phyloP scores from a whole-genome alignment of 2,797 vertebrate genomes.

The Silurus lanzhouensis region DNA sequence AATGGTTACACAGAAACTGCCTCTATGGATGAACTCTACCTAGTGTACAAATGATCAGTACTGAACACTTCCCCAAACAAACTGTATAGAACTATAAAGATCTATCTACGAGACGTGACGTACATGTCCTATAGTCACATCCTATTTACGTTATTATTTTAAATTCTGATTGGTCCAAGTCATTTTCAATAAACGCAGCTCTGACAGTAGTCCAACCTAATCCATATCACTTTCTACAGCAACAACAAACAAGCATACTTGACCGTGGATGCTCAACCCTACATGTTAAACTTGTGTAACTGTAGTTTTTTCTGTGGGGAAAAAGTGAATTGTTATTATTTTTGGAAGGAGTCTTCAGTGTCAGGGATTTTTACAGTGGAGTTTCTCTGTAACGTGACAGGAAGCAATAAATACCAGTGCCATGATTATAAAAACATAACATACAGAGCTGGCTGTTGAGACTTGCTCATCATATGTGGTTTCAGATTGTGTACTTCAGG shows the following conservation, averaged over 20 bases:
- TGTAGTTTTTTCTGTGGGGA: not conserved
- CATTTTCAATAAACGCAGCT: not conserved
- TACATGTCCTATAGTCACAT: not conserved
- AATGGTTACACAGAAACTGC: not conserved
- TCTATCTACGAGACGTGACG: too few species aligned
- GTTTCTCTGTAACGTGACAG: not conserved
- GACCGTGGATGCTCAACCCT: not conserved
- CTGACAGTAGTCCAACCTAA: not conserved
- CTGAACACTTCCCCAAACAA: not conserved
- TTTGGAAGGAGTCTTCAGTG: not conserved
- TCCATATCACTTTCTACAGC: not conserved
- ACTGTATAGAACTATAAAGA: too few species aligned
- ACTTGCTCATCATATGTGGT: not conserved
- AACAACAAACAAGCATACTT: not conserved
- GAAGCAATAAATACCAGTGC: not conserved
- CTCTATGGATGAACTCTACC: too few species aligned
- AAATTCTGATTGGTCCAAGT: constrained; percentile 1
- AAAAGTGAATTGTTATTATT: not conserved
- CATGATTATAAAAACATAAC: not conserved
- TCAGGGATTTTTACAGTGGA: not conserved
- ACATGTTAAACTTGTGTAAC: not conserved
- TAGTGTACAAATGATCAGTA: not conserved
- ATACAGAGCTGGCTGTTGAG: not conserved
- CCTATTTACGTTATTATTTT: not conserved
- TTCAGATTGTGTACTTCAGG: not conserved